Conservation (phyloP, 2,113 vertebrate species). For the Psilopogon haemacephalus region DNA sequence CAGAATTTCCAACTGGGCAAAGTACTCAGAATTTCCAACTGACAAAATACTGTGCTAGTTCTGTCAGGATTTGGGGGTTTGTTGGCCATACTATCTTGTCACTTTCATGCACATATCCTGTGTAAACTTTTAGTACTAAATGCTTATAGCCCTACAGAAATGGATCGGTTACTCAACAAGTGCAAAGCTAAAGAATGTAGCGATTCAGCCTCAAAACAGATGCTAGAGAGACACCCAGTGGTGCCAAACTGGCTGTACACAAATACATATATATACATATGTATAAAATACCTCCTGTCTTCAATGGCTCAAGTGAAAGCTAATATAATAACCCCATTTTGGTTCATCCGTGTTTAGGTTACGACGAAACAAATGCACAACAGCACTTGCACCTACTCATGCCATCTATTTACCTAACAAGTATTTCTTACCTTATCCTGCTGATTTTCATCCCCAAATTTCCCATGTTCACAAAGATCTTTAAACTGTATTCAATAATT, state of each 20-base stretch:
- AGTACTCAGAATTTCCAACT: background rate
- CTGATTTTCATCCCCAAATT: too few relatives aligned
- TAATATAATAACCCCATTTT: background rate
- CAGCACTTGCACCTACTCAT: background rate
- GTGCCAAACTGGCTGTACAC: background rate
- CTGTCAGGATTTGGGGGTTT: background rate
- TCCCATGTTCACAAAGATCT: too few relatives aligned
- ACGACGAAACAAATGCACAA: background rate
- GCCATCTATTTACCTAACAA: background rate
- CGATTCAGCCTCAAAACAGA: background rate
- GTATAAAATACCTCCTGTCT: background rate
- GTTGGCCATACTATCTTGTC: background rate
- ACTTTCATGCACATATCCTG: background rate
- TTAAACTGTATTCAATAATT: too few relatives aligned
- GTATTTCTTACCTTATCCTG: too few relatives aligned
- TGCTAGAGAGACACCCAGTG: conserved; percentile 63
- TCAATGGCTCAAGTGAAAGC: background rate
- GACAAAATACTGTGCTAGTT: background rate
- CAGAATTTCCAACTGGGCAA: background rate
- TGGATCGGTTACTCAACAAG: background rate
- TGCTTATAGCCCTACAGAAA: background rate
- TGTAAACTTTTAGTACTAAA: background rate
- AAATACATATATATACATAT: rapidly evolving
- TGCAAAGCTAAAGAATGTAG: background rate
- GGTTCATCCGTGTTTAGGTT: background rate